A percentile compares a stretch with the other conserved stretches of the same genome.
phyloP scores from a whole-genome alignment of 2,797 vertebrate genomes.

The Phoeniculus purpureus region DNA sequence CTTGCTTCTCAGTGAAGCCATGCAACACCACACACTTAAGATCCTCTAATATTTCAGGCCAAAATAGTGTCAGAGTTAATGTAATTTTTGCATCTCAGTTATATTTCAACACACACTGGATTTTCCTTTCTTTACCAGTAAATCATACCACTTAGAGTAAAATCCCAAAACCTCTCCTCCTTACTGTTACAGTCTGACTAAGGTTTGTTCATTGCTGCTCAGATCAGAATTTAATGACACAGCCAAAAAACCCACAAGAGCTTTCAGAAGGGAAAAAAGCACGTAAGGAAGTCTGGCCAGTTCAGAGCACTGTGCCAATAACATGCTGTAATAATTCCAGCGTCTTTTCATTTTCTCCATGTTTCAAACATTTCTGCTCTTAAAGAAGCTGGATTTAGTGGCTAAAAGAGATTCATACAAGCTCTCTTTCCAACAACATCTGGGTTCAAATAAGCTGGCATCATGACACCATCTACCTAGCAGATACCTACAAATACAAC shows the following conservation, averaged over 20 bases:
- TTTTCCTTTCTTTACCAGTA: not conserved
- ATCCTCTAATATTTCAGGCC: not conserved
- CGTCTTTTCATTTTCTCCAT: not conserved
- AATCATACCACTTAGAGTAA: not conserved
- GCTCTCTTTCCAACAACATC: not conserved
- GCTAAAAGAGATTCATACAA: not conserved
- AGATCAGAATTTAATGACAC: not conserved
- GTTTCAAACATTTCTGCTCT: not conserved
- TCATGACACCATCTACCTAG: fast-evolving
- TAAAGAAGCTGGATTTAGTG: not conserved
- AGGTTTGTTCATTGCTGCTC: not conserved
- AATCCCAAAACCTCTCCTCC: not conserved
- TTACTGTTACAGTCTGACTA: not conserved
- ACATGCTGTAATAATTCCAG: constrained; percentile 1
- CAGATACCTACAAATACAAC: not conserved
- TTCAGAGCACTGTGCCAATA: not conserved
- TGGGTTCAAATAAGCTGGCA: not conserved
- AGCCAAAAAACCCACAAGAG: not conserved
- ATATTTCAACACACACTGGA: not conserved
- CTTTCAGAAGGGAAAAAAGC: not conserved
- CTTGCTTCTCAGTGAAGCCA: not conserved
- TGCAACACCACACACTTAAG: not conserved
- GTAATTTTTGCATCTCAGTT: not conserved
- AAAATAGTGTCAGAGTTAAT: not conserved
- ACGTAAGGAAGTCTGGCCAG: not conserved